Percentiles rank a stretch among this genome's conserved stretches.
Conservation (phyloP, 2,797 vertebrate species). For the Hippocampus kuda region DNA sequence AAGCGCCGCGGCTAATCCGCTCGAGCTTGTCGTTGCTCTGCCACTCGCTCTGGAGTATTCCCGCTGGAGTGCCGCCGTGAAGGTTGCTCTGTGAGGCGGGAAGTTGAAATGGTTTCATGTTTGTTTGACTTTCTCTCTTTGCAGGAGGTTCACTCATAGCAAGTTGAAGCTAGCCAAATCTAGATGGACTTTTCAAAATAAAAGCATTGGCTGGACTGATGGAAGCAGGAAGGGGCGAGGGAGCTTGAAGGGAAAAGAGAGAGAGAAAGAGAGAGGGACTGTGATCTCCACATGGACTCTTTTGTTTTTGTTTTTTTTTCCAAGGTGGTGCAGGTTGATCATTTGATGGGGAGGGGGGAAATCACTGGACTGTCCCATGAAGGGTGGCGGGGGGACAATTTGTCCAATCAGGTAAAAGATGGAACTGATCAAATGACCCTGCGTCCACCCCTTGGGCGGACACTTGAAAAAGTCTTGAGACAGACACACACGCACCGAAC, state of each 20-base stretch:
- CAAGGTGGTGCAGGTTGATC: conserved; percentile 19
- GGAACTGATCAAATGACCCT: conserved; percentile 30
- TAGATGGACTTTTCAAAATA: conserved; percentile 50
- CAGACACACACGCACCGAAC: conserved; percentile 32
- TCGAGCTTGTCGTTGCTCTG: conserved; percentile 26
- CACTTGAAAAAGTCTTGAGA: conserved; percentile 10
- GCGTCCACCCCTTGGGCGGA: conserved; percentile 21
- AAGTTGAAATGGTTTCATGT: conserved; percentile 11
- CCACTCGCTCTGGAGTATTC: conserved; percentile 31
- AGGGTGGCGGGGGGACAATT: conserved; percentile 2
- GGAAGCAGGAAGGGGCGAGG: conserved; percentile 12
- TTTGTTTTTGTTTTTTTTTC: conserved; percentile 17
- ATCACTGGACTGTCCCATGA: conserved; percentile 21
- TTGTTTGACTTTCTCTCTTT: conserved; percentile 35
- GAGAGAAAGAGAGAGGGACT: conserved; percentile 11
- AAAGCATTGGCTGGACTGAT: conserved; percentile 48
- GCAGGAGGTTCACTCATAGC: conserved; percentile 41
- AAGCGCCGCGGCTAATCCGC: conserved; percentile 27
- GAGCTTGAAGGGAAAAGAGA: not conserved
- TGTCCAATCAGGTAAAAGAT: conserved; percentile 21
- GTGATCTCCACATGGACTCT: conserved; percentile 24
- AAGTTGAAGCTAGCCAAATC: conserved; percentile 26
- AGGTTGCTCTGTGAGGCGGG: conserved; percentile 30
- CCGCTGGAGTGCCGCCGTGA: conserved; percentile 9
- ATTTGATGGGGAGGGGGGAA: not conserved